These are phyloP conservation scores for Ascaphus truei DNA, from an alignment of 2,113 vertebrate genomes.

Conservation along the genomic window DNA sequence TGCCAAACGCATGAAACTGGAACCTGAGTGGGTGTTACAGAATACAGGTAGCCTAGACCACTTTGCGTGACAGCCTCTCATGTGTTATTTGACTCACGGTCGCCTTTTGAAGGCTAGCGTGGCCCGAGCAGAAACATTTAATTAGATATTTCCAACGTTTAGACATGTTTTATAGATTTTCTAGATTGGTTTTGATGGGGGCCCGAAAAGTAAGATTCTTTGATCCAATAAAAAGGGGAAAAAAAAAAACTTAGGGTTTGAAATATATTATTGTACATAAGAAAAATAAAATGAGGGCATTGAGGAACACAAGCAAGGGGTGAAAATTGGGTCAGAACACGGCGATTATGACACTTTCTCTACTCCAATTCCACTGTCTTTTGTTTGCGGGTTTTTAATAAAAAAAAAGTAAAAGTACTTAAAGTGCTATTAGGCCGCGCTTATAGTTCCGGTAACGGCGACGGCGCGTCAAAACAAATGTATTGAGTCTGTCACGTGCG, in stretches of 20 bases:
- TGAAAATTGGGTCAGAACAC: too few species aligned
- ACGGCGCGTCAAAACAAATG: too few species aligned
- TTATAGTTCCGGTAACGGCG: too few species aligned
- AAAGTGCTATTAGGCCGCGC: too few species aligned
- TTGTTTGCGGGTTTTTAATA: too few species aligned
- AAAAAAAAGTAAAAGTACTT: too few species aligned
- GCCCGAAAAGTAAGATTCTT: neutral
- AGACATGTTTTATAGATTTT: constrained; percentile 25
- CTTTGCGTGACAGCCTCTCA: constrained; percentile 38
- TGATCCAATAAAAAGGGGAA: neutral
- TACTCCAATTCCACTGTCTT: too few species aligned
- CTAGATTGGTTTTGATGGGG: constrained; percentile 16
- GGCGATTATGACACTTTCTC: too few species aligned
- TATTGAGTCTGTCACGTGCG: too few species aligned
- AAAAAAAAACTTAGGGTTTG: neutral
- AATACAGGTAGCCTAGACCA: constrained; percentile 35
- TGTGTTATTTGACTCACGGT: constrained; percentile 18
- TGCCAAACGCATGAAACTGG: constrained; percentile 40
- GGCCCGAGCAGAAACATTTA: constrained; percentile 9
- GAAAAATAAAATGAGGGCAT: neutral
- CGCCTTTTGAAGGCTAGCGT: constrained; percentile 28
- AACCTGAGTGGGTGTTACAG: constrained; percentile 38
- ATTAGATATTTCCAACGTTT: constrained; percentile 28
- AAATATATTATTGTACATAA: neutral
- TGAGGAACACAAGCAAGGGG: too few species aligned